These are phyloP conservation scores for Perca schrenkii DNA, from an alignment of 2,113 vertebrate genomes.

Conservation along the genomic window DNA sequence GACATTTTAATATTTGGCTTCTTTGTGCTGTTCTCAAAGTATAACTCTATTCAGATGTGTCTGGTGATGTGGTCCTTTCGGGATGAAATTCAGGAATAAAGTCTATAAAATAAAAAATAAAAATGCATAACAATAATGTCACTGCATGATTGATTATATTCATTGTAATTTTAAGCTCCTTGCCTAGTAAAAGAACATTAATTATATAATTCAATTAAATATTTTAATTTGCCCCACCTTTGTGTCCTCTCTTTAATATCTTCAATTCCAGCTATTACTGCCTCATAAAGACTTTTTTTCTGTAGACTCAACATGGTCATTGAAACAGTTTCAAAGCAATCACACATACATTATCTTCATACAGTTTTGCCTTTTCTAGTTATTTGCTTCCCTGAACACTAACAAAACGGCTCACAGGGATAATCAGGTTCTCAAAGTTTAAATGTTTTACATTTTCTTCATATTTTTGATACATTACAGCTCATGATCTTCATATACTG, in stretches of 20 bases:
- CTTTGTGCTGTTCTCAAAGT: conserved; percentile 9
- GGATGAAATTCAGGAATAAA: too few species aligned
- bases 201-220: not conserved
- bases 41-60: not conserved
- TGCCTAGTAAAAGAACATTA: not conserved
- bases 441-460: not conserved
- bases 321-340: not conserved
- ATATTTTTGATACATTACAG: not conserved
- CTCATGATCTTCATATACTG: not conserved
- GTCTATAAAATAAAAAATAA: not conserved
- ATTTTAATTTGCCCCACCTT: not conserved
- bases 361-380: too few species aligned
- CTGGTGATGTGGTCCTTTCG: not conserved
- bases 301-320: not conserved
- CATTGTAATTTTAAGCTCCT: not conserved
- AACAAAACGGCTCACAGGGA: not conserved
- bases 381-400: not conserved
- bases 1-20: conserved; percentile 1
- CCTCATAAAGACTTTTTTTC: not conserved
- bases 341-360: not conserved
- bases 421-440: not conserved
- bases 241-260: not conserved
- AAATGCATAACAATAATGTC: not conserved
- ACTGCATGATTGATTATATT: not conserved
- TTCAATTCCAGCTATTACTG: not conserved